Conservation (phyloP, 2,888 invertebrate species). For the Chouioia cunea region DNA sequence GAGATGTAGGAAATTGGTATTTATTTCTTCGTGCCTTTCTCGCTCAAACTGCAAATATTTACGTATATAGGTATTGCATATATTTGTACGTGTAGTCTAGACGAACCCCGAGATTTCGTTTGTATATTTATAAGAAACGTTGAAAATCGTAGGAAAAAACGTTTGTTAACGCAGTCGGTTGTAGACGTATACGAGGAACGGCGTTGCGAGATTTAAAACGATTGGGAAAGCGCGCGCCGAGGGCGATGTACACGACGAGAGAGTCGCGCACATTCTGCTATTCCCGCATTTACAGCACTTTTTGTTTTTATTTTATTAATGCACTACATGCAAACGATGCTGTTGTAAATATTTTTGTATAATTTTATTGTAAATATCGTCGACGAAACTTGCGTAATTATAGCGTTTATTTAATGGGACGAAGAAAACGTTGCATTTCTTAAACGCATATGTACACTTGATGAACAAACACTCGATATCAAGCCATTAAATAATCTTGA, state of each 20-base stretch:
- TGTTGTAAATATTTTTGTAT: slow-evolving; percentile 46
- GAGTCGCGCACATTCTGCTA: background rate
- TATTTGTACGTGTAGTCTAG: too few species aligned
- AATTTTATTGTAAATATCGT: slow-evolving; percentile 12
- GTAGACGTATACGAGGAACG: too few species aligned
- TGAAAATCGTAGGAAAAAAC: too few species aligned
- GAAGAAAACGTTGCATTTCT: slow-evolving; percentile 35
- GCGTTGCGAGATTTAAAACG: too few species aligned
- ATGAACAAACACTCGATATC: slow-evolving; percentile 38
- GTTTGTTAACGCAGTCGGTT: too few species aligned
- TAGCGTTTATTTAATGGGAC: background rate
- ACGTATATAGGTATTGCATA: too few species aligned
- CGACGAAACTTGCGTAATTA: slow-evolving; percentile 32
- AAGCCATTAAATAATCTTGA: slow-evolving; percentile 59
- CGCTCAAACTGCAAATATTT: background rate
- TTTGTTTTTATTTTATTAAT: slow-evolving; percentile 13
- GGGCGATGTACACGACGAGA: background rate
- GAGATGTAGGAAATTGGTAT: slow-evolving; percentile 12
- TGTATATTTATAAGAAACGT: too few species aligned
- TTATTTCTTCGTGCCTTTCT: slow-evolving; percentile 30
- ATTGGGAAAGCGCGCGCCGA: background rate
- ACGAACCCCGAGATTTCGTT: too few species aligned
- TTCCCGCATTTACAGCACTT: slow-evolving; percentile 23
- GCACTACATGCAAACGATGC: slow-evolving; percentile 13
- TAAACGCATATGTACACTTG: slow-evolving; percentile 49